A percentile compares a stretch with the other conserved stretches of the same genome.
Evolutionary conservation across 1,140 invertebrate genomes (phyloP).

Genomic region (Euborellia annulipes): DNA sequence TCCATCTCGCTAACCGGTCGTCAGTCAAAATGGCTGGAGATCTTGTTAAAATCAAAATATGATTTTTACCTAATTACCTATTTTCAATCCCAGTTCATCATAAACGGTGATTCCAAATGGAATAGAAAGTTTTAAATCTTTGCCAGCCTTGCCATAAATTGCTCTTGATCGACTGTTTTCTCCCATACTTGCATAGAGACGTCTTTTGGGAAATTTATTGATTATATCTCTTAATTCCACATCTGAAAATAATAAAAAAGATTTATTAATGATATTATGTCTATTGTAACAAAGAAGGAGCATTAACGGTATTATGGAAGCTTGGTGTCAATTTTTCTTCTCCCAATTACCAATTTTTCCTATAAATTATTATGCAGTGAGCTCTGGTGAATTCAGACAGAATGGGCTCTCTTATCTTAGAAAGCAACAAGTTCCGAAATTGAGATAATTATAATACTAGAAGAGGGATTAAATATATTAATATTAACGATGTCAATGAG

Average conservation of each 20-base stretch:
- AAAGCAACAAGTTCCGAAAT: too few species aligned
- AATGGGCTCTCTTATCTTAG: too few species aligned
- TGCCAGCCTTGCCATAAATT: constrained; percentile 56
- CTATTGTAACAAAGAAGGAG: neutral
- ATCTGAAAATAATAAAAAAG: constrained; percentile 12
- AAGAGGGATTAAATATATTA: too few species aligned
- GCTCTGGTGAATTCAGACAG: too few species aligned
- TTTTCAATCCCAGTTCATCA: constrained; percentile 38
- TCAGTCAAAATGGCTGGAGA: too few species aligned
- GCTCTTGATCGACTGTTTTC: constrained; percentile 50
- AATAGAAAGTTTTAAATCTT: constrained; percentile 50
- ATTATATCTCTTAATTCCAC: constrained; percentile 39
- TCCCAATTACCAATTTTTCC: too few species aligned
- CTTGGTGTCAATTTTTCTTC: neutral
- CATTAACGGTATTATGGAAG: neutral
- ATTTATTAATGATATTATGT: neutral
- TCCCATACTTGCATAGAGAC: constrained; percentile 44
- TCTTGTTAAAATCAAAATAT: too few species aligned
- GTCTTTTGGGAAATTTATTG: constrained; percentile 34
- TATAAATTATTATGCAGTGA: too few species aligned
- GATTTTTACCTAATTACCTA: too few species aligned
- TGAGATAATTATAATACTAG: too few species aligned
- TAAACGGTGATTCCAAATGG: constrained; percentile 64
- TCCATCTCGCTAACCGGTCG: too few species aligned
- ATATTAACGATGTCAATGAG: too few species aligned